Percentiles rank a stretch among this genome's conserved stretches.
Conservation (phyloP, 2,888 invertebrate species). For the Pyrocoelia pectoralis region DNA sequence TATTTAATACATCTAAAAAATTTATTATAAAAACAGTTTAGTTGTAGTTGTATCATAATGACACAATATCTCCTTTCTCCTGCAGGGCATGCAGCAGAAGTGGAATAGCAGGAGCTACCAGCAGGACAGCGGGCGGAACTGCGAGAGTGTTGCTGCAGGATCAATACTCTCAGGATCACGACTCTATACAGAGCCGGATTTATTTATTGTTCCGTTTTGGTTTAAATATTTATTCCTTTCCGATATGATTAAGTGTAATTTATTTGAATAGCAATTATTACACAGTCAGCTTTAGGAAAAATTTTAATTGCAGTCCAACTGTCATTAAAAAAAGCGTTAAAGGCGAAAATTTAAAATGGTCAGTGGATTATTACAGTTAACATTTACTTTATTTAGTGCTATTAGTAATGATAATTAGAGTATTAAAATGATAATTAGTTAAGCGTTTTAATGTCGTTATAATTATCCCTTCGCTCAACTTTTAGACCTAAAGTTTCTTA, state of each 20-base stretch:
- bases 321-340: no score
- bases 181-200: constrained; percentile 45
- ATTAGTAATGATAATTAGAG: no score
- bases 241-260: no score
- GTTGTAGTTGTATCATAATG: constrained; percentile 19
- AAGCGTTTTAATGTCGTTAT: neutral
- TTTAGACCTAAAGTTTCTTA: constrained; percentile 1
- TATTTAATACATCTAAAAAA: constrained; percentile 16
- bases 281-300: no score
- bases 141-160: constrained; percentile 43
- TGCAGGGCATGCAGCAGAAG: constrained; percentile 44
- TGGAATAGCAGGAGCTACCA: constrained; percentile 41
- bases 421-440: neutral
- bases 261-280: no score
- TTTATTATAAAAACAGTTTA: constrained; percentile 21
- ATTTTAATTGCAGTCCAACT: no score
- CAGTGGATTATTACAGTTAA: no score
- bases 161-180: constrained; percentile 50
- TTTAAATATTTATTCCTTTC: constrained; percentile 2
- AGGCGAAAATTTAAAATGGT: no score
- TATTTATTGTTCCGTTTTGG: constrained; percentile 42
- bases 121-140: constrained; percentile 38
- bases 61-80: constrained; percentile 41
- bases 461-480: neutral
- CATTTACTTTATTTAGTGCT: no score